phyloP scores from a whole-genome alignment of 23 tunicate species.

The Ciona savignyi region DNA sequence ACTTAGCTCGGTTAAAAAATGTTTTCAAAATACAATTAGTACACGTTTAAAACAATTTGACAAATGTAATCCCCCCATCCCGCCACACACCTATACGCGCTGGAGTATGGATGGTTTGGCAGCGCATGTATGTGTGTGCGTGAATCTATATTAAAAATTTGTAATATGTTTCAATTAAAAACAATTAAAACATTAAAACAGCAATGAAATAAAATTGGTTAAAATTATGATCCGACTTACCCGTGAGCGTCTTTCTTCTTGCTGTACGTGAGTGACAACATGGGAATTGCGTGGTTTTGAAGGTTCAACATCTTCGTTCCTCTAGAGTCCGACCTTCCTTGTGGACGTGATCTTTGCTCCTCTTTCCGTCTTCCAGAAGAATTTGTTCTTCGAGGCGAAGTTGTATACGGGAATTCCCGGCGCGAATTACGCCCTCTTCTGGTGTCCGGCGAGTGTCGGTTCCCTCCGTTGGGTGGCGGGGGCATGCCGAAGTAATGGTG shows the following conservation, averaged over 20 bases:
- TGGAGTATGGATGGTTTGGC: too few relatives aligned
- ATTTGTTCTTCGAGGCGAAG: not conserved
- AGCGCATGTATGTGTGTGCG: too few relatives aligned
- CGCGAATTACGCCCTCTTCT: not conserved
- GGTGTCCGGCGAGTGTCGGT: not conserved
- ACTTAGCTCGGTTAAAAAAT: too few relatives aligned
- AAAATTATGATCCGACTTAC: not conserved
- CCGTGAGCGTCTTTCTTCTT: conserved; percentile 5
- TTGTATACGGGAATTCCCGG: conserved; percentile 6
- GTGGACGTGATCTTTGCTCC: not conserved
- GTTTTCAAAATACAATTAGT: too few relatives aligned
- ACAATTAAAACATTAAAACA: too few relatives aligned
- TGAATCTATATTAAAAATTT: too few relatives aligned
- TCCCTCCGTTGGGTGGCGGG: conserved; percentile 8
- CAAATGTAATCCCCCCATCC: too few relatives aligned
- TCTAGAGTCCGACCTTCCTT: conserved; percentile 1
- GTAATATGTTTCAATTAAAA: too few relatives aligned
- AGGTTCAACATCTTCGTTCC: conserved; percentile 51
- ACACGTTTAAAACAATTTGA: too few relatives aligned
- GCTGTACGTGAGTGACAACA: conserved; percentile 56
- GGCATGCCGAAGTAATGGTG: conserved; percentile 17
- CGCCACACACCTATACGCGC: too few relatives aligned
- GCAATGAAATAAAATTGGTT: too few relatives aligned
- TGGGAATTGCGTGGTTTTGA: conserved; percentile 85
- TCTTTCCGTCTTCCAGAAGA: not conserved